Base-by-base conservation (phyloP, 1,140 invertebrate species). In the Brachionus asplanchnoidis region DNA sequence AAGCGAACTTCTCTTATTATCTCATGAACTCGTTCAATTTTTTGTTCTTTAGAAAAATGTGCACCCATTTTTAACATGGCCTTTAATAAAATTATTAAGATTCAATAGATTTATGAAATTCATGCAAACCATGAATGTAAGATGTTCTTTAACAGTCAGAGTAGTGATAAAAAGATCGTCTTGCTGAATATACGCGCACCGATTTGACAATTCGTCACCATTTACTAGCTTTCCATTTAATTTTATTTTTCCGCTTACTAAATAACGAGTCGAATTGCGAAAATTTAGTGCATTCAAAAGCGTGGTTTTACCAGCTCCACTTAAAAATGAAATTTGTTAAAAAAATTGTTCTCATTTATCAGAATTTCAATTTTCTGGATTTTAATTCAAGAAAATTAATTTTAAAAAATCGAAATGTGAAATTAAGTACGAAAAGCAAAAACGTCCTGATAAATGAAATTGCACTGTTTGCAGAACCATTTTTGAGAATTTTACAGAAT, bases 151-250 rank as follows among this genome's bases (percentile, higher is more conserved):
- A 23, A 92, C 91, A 4, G 91, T 92, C 17, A 92, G 86, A 1
- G 90, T 91, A n/a, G 88, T 88, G 20, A 92, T 88, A 87, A 92
- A 92, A 17, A 92, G 86, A 86, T 92, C 92, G 85, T 92, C 90
- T 89, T 99, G 97, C 88, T 98, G 96, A 0, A 98, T 95, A 87
- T 98, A 98, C 0, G 95, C 97, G 84, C 94, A 95, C 11, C 95
- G 90, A 6, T 93, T 93, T 14, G 93, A 92, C 80, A 97, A 42
- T 17, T 82, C 90, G 2, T 92, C 91, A 9, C 87, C 85, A 83
- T 87, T 87, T 3, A 89, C 85, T 66, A 77, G 36, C 6, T 87
- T 85, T 8, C 90, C 90, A 86, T 91, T 91, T 42, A 88, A 87
- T 85, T 87, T 86, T 5, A 91, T 91, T 26, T 94, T 90, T 1